phyloP scores from a whole-genome alignment of 2,797 vertebrate species.

The Lepus oiostolus region DNA sequence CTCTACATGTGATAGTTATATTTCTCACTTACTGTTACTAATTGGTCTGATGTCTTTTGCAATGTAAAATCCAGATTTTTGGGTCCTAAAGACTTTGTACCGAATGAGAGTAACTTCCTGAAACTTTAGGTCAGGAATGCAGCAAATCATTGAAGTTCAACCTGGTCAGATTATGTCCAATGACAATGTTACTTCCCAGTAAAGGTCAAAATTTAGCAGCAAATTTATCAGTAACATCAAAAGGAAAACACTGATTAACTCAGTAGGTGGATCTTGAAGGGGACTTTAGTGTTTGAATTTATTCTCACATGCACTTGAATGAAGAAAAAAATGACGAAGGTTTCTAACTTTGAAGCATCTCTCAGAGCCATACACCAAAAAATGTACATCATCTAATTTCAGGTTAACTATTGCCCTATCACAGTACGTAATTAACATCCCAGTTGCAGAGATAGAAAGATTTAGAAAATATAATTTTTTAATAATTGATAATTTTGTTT shows the following conservation, averaged over 20 bases:
- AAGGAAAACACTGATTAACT: neutral
- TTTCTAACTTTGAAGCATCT: neutral
- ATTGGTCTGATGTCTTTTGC: neutral
- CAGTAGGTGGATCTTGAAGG: neutral
- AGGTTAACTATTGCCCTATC: neutral
- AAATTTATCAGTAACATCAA: neutral
- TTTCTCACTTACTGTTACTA: neutral
- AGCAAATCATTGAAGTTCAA: neutral
- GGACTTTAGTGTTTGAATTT: neutral
- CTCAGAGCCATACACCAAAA: neutral
- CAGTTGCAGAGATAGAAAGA: neutral
- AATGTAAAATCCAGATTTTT: neutral
- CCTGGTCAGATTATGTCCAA: neutral
- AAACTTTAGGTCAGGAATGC: neutral
- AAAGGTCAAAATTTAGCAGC: neutral
- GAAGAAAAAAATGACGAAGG: neutral
- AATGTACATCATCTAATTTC: neutral
- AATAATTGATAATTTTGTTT: too few relatives aligned
- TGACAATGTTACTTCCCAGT: neutral
- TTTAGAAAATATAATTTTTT: neutral
- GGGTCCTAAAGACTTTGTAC: neutral
- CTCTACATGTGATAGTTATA: neutral
- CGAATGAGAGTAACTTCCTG: neutral
- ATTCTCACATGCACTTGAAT: neutral
- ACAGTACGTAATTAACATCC: neutral